Conservation (phyloP, 2,113 vertebrate genomes). For the Laticauda laticaudata region DNA sequence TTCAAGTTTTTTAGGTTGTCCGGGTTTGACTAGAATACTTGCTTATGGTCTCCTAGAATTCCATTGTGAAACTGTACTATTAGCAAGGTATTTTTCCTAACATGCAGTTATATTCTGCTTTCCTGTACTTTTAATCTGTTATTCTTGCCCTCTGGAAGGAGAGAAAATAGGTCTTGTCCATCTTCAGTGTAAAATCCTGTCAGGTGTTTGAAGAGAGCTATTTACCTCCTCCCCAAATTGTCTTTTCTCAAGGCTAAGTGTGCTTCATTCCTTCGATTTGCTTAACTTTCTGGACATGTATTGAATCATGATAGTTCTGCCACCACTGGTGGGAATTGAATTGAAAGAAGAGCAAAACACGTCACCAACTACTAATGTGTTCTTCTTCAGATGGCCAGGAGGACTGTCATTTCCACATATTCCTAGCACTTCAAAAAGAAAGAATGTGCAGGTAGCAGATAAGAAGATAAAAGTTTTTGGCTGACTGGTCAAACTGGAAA, state of each 20-base stretch:
- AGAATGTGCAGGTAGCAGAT: no score
- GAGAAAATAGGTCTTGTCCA: background rate
- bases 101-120: background rate
- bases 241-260: background rate
- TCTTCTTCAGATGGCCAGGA: background rate
- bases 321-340: background rate
- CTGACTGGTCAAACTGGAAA: no score
- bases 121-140: background rate
- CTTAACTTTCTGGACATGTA: background rate
- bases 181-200: background rate
- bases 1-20: background rate
- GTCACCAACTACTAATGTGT: background rate
- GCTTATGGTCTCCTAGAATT: background rate
- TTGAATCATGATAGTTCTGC: background rate
- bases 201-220: background rate
- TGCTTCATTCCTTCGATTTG: background rate
- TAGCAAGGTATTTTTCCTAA: background rate
- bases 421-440: background rate
- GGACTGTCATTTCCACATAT: rapidly evolving
- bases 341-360: background rate
- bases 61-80: background rate
- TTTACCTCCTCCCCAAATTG: background rate
- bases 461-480: no score
- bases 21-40: background rate
- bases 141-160: background rate